phyloP scores from a whole-genome alignment of 2,888 invertebrate species.

The Notodonta ziczac region DNA sequence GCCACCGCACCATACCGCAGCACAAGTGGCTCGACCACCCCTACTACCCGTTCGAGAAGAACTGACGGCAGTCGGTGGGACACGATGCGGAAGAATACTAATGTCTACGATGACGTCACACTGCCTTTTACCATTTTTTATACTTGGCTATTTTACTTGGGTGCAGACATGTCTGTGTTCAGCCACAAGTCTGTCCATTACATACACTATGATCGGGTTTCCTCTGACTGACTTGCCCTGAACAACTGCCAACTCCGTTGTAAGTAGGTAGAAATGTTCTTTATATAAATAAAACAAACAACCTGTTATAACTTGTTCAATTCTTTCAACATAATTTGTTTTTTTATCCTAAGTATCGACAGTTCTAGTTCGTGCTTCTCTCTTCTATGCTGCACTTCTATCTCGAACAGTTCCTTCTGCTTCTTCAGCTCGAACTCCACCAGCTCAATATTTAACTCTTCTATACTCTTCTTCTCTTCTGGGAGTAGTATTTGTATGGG shows the following conservation, averaged over 20 bases:
- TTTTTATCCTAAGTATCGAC: constrained; percentile 35
- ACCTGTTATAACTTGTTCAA: constrained; percentile 29
- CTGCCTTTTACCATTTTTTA: no score
- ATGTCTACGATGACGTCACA: no score
- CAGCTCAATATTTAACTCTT: constrained; percentile 35
- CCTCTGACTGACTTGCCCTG: no score
- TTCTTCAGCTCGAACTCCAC: constrained; percentile 39
- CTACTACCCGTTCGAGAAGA: constrained; percentile 61
- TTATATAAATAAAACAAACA: not conserved
- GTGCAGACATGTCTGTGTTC: no score
- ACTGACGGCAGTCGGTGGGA: constrained; percentile 7
- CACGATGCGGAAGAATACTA: no score
- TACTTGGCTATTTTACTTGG: no score
- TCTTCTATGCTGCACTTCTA: constrained; percentile 35
- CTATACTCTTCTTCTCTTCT: constrained; percentile 24
- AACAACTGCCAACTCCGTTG: no score
- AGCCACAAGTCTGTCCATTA: no score
- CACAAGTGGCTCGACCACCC: constrained; percentile 55
- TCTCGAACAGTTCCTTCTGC: constrained; percentile 39
- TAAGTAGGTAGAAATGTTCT: no score
- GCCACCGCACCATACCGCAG: constrained; percentile 56
- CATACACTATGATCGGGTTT: no score
- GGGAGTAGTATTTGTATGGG: constrained; percentile 24
- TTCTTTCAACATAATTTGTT: constrained; percentile 35
- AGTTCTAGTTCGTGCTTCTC: constrained; percentile 42